Percentiles rank a stretch among this genome's conserved stretches.
Conservation (phyloP, 2,113 vertebrate genomes). For the Thryonomys swinderianus region DNA sequence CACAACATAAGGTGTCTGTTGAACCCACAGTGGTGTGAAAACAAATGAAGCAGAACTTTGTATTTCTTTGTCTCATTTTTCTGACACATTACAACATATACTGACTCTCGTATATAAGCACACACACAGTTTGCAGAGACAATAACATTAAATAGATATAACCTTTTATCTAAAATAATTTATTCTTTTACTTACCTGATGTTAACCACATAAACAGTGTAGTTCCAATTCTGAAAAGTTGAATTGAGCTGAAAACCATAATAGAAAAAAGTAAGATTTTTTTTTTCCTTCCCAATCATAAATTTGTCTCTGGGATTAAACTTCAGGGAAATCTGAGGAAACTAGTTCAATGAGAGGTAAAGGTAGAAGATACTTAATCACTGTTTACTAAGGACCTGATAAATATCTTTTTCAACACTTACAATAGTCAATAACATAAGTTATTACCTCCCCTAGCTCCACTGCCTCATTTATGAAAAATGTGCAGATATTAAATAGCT, state of each 20-base stretch:
- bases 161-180: constrained; percentile 32
- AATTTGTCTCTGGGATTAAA: background rate
- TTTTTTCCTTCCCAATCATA: background rate
- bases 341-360: background rate
- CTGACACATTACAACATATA: background rate
- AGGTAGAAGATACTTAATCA: background rate
- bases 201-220: constrained; percentile 88
- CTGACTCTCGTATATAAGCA: background rate
- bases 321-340: constrained; percentile 32
- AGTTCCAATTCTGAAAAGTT: constrained; percentile 93
- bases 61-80: background rate
- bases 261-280: constrained; percentile 62
- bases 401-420: background rate
- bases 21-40: background rate
- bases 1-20: background rate
- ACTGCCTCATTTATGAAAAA: background rate
- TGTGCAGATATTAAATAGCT: background rate
- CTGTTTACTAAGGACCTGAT: background rate
- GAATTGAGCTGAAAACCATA: constrained; percentile 92
- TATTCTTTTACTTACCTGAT: constrained; percentile 89
- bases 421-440: background rate
- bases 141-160: background rate
- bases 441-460: background rate
- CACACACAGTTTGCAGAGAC: background rate
- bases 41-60: background rate